These are phyloP conservation scores for Poecilus cupreus DNA, from an alignment of 2,888 invertebrate genomes.

Conservation along the genomic window DNA sequence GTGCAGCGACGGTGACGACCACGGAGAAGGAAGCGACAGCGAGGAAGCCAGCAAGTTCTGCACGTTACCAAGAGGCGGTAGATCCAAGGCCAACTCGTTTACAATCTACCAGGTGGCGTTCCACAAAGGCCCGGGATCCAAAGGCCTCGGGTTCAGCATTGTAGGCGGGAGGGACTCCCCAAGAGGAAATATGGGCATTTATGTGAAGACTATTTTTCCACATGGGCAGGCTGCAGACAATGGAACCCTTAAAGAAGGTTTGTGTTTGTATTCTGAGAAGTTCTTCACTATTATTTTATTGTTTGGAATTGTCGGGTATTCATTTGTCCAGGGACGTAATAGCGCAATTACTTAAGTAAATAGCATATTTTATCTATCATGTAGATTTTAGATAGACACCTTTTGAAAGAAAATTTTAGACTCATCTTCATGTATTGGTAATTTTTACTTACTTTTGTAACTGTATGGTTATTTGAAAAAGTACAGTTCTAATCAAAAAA, in stretches of 20 bases:
- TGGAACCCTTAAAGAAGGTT: constrained; percentile 88
- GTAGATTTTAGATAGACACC: no score
- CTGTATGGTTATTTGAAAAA: no score
- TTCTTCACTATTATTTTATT: not conserved
- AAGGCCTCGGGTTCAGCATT: constrained; percentile 91
- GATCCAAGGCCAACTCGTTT: constrained; percentile 70
- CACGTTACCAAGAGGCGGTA: constrained; percentile 75
- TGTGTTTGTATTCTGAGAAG: not conserved
- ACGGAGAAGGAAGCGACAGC: constrained; percentile 73
- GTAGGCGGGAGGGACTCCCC: constrained; percentile 92
- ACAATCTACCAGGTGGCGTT: constrained; percentile 75
- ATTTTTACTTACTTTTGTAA: no score
- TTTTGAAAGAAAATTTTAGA: no score
- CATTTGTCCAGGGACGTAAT: not conserved
- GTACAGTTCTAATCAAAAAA: no score
- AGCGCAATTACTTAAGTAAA: not conserved
- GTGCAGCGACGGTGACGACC: constrained; percentile 64
- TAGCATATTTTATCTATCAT: no score
- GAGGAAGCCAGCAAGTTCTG: constrained; percentile 77
- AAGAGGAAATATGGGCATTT: constrained; percentile 90
- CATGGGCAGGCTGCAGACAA: constrained; percentile 90
- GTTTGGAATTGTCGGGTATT: not conserved
- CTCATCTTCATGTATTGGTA: no score
- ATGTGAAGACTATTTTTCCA: constrained; percentile 90
- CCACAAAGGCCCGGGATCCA: constrained; percentile 87